A percentile compares a stretch with the other conserved stretches of the same genome.
phyloP scores from a whole-genome alignment of 2,797 vertebrate species.

The Sebastes itinus region DNA sequence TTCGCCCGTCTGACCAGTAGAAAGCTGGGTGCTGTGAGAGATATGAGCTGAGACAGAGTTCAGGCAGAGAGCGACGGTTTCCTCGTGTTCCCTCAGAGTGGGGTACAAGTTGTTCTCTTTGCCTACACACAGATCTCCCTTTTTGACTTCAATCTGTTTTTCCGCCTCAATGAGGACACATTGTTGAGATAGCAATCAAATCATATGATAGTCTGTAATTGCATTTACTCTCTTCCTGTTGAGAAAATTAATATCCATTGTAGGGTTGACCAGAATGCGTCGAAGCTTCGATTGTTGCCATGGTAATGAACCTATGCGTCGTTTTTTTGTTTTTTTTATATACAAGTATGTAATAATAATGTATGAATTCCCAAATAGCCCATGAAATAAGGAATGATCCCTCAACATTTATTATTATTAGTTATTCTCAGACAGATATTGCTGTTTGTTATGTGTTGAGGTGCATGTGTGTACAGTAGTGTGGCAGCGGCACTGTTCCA shows the following conservation, averaged over 20 bases:
- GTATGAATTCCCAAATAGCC: no score
- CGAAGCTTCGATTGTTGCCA: no score
- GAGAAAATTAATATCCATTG: not conserved
- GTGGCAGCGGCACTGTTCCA: no score
- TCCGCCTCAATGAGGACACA: not conserved
- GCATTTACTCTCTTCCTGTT: not conserved
- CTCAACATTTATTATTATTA: no score
- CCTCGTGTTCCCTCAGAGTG: conserved; percentile 7
- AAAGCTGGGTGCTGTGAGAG: conserved; percentile 51
- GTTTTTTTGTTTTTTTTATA: no score
- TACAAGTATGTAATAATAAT: no score
- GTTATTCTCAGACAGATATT: no score
- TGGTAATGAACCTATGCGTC: no score
- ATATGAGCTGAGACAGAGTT: conserved; percentile 52
- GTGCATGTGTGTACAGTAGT: no score
- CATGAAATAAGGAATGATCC: no score
- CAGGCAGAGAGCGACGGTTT: conserved; percentile 35
- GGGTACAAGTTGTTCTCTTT: not conserved
- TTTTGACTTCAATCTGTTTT: conserved; percentile 12
- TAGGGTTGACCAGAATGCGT: no score
- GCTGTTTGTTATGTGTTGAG: no score
- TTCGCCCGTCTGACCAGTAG: conserved; percentile 50
- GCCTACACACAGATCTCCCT: conserved; percentile 8
- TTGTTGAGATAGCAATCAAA: not conserved
- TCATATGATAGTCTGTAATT: not conserved